Conservation (phyloP, 2,797 vertebrate species). For the Acrossocheilus wenchowensis region DNA sequence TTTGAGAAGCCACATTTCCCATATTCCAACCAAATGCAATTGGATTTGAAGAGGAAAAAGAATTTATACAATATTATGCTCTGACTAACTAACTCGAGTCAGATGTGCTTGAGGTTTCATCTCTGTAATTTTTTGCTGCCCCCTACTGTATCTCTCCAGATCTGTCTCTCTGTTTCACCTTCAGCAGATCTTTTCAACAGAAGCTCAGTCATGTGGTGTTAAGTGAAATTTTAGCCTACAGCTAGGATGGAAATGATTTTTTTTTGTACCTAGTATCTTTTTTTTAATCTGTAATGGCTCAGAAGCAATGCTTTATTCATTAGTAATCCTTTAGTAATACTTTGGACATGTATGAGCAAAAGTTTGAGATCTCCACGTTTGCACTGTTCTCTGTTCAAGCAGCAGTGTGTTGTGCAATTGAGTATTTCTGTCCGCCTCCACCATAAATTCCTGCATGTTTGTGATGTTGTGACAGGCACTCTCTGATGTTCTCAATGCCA, state of each 20-base stretch:
- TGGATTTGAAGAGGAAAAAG: slow-evolving; percentile 32
- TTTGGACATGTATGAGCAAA: background rate
- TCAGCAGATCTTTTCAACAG: background rate
- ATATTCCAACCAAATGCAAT: background rate
- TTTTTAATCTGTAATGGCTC: background rate
- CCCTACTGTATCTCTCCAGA: slow-evolving; percentile 52
- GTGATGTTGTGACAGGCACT: slow-evolving; percentile 56
- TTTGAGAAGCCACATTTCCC: slow-evolving; percentile 7
- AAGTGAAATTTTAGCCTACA: background rate
- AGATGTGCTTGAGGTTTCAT: slow-evolving; percentile 15
- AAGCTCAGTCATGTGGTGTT: background rate
- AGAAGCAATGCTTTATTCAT: background rate
- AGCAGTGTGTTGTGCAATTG: slow-evolving; percentile 51
- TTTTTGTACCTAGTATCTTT: background rate
- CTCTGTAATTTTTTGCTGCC: slow-evolving; percentile 57
- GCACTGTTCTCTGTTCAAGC: background rate
- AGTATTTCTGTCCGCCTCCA: slow-evolving; percentile 61
- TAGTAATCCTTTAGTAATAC: background rate
- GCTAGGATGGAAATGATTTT: background rate
- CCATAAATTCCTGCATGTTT: slow-evolving; percentile 67
- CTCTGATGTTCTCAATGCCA: slow-evolving; percentile 69
- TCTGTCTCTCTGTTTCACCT: background rate
- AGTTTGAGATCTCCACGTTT: background rate
- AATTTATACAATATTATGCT: slow-evolving; percentile 25
- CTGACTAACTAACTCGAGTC: background rate